These are phyloP conservation scores for Eunapius fragilis DNA, from an alignment of 37 sponge, comb jelly and placozoan species.

Conservation along the genomic window DNA sequence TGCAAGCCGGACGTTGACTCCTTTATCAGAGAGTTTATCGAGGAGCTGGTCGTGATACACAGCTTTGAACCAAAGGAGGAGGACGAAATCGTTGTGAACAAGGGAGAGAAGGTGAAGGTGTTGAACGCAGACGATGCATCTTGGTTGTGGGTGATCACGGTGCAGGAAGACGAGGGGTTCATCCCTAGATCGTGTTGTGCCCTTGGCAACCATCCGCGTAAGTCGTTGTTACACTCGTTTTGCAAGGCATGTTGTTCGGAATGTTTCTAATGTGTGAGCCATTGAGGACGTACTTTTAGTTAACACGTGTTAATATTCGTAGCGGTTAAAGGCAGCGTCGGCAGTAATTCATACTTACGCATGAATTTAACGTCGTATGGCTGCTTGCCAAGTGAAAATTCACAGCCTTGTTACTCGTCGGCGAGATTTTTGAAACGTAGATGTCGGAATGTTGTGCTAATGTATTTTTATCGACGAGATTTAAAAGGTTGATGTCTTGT, in stretches of 20 bases:
- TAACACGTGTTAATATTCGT: neutral
- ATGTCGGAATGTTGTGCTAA: neutral
- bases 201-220: conserved; percentile 80
- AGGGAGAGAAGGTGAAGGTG: conserved; percentile 77
- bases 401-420: neutral
- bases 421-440: neutral
- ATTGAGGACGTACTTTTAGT: neutral
- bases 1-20: conserved; percentile 50
- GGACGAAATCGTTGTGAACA: conserved; percentile 70
- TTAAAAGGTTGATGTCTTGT: neutral
- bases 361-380: neutral
- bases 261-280: conserved; percentile 3
- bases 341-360: neutral
- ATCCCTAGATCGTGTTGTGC: conserved; percentile 75
- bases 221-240: too few species aligned
- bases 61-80: conserved; percentile 78
- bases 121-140: conserved; percentile 78
- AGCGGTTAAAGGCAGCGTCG: neutral
- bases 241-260: neutral
- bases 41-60: conserved; percentile 84
- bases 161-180: conserved; percentile 69
- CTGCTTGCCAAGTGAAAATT: neutral
- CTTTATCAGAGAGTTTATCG: conserved; percentile 51
- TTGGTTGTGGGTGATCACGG: conserved; percentile 82
- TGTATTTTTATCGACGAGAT: neutral